phyloP scores from a whole-genome alignment of 2,113 vertebrate species.

The Hassar affinis region DNA sequence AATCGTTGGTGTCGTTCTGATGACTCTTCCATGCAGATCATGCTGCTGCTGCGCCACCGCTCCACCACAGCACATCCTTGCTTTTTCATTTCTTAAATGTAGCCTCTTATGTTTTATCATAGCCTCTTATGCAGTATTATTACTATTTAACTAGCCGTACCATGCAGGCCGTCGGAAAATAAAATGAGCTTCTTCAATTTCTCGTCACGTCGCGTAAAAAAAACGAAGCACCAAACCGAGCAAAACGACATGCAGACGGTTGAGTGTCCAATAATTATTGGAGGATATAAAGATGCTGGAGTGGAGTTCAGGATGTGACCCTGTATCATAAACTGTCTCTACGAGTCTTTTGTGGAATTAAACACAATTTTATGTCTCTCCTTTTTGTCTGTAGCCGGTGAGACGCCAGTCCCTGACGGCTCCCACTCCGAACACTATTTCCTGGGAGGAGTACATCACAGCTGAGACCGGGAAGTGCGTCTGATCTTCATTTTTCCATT shows the following conservation, averaged over 20 bases:
- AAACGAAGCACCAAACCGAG: background rate
- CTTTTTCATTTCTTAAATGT: no score
- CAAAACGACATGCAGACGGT: background rate
- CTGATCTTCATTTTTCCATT: background rate
- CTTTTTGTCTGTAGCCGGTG: conserved; percentile 73
- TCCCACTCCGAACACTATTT: conserved; percentile 89
- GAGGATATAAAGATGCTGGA: background rate
- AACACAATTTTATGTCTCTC: background rate
- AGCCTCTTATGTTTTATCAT: no score
- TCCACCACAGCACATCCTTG: no score
- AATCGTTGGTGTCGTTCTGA: background rate
- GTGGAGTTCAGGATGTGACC: background rate
- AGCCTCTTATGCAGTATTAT: background rate
- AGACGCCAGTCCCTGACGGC: conserved; percentile 89
- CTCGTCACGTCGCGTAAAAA: background rate
- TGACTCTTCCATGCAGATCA: background rate
- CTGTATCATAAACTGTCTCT: background rate
- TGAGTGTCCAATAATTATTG: no score
- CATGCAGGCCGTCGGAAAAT: background rate
- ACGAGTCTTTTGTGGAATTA: background rate
- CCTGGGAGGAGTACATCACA: conserved; percentile 96
- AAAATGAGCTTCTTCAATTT: background rate
- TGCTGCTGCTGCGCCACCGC: no score
- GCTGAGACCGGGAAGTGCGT: conserved; percentile 95
- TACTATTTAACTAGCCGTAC: background rate